phyloP scores from a whole-genome alignment of 2,797 vertebrate species.

The Dendrocincla fuliginosa region DNA sequence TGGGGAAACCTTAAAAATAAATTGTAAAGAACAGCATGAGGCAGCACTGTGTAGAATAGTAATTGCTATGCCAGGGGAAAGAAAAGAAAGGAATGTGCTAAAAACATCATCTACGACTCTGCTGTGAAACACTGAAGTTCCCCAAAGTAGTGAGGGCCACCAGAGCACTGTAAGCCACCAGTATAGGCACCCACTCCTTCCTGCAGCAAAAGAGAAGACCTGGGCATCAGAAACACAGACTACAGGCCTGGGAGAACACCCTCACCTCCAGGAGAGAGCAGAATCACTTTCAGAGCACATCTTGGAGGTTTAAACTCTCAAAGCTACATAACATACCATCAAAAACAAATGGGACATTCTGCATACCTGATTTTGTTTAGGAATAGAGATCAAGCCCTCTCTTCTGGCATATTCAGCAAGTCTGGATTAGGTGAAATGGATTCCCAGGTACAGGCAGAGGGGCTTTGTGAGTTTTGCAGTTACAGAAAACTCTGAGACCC shows the following conservation, averaged over 20 bases:
- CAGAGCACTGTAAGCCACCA: not conserved
- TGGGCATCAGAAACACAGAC: not conserved
- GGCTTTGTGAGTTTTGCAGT: not conserved
- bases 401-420: not conserved
- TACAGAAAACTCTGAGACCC: not conserved
- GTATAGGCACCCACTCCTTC: not conserved
- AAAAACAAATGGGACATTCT: not conserved
- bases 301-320: not conserved
- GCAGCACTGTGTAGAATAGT: not conserved
- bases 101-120: not conserved
- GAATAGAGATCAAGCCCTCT: not conserved
- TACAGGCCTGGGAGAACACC: not conserved
- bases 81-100: conserved; percentile 11
- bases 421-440: not conserved
- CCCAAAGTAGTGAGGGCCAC: not conserved
- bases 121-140: not conserved
- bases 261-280: not conserved
- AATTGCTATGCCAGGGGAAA: not conserved
- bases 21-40: conserved; percentile 51
- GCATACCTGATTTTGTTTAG: not conserved
- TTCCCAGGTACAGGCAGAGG: not conserved
- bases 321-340: not conserved
- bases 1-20: conserved; percentile 43
- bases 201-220: not conserved
- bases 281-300: not conserved